Evolutionary conservation across 1,140 invertebrate species (phyloP), one percentile per base, ranked within the genome.

Genomic region (Gonioctena quinquepunctata): DNA sequence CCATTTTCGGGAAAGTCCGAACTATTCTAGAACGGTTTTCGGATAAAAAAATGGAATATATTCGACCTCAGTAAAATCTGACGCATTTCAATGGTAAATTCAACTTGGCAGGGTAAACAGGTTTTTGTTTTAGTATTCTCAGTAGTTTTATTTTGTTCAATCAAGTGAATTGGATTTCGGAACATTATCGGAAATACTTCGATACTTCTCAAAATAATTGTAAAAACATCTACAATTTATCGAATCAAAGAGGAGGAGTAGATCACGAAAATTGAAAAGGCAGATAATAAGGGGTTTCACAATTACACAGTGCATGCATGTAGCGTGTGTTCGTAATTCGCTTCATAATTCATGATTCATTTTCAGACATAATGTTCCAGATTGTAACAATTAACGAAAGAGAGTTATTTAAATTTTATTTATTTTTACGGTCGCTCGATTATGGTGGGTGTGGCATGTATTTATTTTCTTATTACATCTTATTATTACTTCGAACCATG

Each of bases 231-330:
- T 42, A 13, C 33, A n/a, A 42, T 42, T 42, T 42, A 11, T 42
- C 16, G 33, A 42, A 60, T 60, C 26, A 26, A 26, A 16, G 22
- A 23, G 57, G 57, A 7, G 57, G 57, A 23, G 57, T 60, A 60
- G 57, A 60, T 60, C 57, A 60, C 57, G 57, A 60, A 27, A 60
- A 25, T 60, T 16, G 27, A 23, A 60, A 60, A 60, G 33, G 33
- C 33, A 42, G 11, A 42, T 42, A 42, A 42, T 42, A 42, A 42
- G 33, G 16, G 11, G 33, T n/a, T n/a, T n/a, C 33, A 42, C 11
- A 42, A 42, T 42, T 42, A 42, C 33, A 42, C 16, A 42, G 11
- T 42, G 33, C 16, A n/a, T 11, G 33, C 33, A 42, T 42, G 33
- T 11, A 42, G 33, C 33, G 33, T 42, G 33, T 42, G 33, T 42